Base-by-base conservation (phyloP, 2,888 invertebrate species). In the Apotomis turbidana region DNA sequence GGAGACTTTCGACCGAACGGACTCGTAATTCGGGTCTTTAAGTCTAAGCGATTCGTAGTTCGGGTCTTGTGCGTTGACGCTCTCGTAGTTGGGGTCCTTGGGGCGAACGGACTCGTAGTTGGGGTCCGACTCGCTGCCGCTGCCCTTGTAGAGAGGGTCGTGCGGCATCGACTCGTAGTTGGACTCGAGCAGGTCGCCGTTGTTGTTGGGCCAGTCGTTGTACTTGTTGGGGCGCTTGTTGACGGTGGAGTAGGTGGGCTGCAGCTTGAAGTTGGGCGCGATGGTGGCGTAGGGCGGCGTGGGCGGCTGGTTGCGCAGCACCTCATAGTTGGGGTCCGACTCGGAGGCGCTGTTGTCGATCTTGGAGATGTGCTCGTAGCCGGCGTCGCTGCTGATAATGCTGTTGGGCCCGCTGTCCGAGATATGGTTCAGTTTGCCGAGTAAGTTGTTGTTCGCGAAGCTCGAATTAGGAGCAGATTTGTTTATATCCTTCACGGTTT, bases 241-340 rank as follows among this genome's bases (percentile, higher is more conserved):
- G 0, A 94, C 94, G 0, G 94, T 91, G 0, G 95, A 94, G 77
- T 95, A 95, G 0, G 94, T 94, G 0, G 94, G 91, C 82, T 85
- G 93, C 77, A 0, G 93, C 2, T 91, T 86, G 71, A 93, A 91
- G 0, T 93, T 93, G 0, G 0, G 93, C 2, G 91, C 87, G 71
- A 93, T 92, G 0, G 93, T 93, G 0, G 94, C 93, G 76, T 93
- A 93, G 5, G 91, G 94, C 68, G 91, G 93, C 4, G 90, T 93
- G 0, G 92, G 87, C 1, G 91, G 94, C 77, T 95, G 94, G 36
- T 94, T 94, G 74, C 95, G 93, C 61, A 97, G 86, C 76, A 96
- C 96, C 88, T 97, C 97, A 84, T 97, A 97, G 84, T 97, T 97
- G 0, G 97, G 96, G 89, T 97, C 97, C 4, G 95, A 94, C 78